These are phyloP conservation scores for Progne subis DNA, from an alignment of 2,113 vertebrate species.

Conservation along the genomic window DNA sequence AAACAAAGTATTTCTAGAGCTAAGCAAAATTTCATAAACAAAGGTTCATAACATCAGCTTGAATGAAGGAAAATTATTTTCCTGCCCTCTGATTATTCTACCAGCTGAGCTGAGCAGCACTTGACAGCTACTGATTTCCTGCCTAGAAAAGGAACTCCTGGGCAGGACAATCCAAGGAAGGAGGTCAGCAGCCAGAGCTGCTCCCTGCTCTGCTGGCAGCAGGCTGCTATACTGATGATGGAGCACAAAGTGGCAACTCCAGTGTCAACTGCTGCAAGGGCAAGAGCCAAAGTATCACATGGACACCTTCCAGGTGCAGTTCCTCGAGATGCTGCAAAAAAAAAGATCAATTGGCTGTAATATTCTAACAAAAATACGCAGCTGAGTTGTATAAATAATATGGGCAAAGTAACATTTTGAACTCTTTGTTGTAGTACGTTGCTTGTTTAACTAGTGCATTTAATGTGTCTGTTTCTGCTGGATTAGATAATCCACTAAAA, in stretches of 20 bases:
- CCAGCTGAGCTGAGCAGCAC: neutral
- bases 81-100: neutral
- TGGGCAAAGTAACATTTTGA: neutral
- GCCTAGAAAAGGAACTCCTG: neutral
- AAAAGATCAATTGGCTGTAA: neutral
- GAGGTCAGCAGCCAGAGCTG: neutral
- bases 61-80: neutral
- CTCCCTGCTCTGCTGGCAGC: slow-evolving; percentile 15
- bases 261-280: neutral
- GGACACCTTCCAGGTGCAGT: neutral
- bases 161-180: neutral
- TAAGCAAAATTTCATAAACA: neutral
- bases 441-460: neutral
- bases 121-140: neutral
- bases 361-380: neutral
- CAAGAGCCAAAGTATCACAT: neutral
- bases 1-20: neutral
- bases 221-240: neutral
- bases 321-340: neutral
- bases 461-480: neutral
- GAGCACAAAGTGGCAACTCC: neutral
- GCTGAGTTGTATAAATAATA: neutral
- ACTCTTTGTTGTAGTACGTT: neutral
- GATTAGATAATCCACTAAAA: neutral
- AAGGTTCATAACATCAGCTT: neutral